Percentiles rank a stretch among this genome's conserved stretches.
Evolutionary conservation across 2,797 vertebrate species (phyloP).

Genomic region (Phoeniculus purpureus): DNA sequence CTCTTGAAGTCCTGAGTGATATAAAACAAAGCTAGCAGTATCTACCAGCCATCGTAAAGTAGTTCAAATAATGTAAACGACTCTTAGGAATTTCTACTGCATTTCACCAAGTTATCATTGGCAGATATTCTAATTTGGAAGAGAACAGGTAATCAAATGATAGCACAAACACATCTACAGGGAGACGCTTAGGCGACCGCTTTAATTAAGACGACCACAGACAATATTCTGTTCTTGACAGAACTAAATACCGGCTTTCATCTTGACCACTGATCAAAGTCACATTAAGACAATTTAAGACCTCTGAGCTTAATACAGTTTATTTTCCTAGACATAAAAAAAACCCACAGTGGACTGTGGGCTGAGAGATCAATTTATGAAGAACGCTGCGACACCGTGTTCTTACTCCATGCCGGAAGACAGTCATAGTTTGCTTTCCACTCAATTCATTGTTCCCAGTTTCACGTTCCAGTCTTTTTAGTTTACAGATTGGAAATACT

Average conservation of each 20-base stretch:
- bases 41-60: neutral
- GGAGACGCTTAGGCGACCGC: neutral
- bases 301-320: neutral
- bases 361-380: neutral
- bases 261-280: neutral
- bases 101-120: neutral
- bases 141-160: neutral
- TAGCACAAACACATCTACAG: neutral
- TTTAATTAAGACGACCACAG: neutral
- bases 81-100: neutral
- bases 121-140: neutral
- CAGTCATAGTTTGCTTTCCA: neutral
- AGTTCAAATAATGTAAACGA: neutral
- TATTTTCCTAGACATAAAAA: neutral
- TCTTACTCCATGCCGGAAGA: neutral
- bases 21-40: neutral
- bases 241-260: neutral
- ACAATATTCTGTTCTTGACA: neutral
- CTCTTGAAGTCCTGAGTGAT: neutral
- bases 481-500: neutral
- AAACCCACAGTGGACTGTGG: neutral
- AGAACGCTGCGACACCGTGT: neutral
- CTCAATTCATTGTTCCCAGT: neutral
- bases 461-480: neutral
- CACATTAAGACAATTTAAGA: neutral